phyloP scores from a whole-genome alignment of 2,797 vertebrate species.

The Balearica regulorum region DNA sequence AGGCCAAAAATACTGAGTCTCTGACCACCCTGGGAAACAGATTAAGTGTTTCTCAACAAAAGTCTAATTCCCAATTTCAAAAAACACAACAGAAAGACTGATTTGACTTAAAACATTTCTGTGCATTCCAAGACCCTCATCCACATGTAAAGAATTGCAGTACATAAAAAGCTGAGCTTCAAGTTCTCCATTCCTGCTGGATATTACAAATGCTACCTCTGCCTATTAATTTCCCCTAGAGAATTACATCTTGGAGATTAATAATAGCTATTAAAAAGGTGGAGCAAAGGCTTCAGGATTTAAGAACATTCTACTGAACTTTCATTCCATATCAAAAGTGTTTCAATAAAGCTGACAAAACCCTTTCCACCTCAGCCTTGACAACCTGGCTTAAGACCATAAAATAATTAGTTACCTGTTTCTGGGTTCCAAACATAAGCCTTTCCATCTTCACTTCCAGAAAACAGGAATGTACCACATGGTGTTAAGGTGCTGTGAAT shows the following conservation, averaged over 20 bases:
- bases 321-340: neutral
- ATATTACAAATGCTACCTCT: neutral
- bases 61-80: neutral
- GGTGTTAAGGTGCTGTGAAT: conserved; percentile 93
- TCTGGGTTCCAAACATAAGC: conserved; percentile 97
- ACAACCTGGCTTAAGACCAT: neutral
- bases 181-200: neutral
- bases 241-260: neutral
- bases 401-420: conserved; percentile 80
- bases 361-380: neutral
- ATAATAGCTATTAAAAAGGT: neutral
- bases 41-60: neutral
- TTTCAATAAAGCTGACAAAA: neutral
- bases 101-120: neutral
- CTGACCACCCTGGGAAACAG: neutral
- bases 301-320: neutral
- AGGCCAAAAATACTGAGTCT: neutral
- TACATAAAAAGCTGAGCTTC: neutral
- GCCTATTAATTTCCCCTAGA: neutral
- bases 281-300: neutral
- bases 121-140: neutral
- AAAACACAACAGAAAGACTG: neutral
- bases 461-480: conserved; percentile 94
- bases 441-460: conserved; percentile 94
- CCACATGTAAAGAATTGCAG: neutral